phyloP scores from a whole-genome alignment of 1,140 invertebrate genomes.

The Frieseomelitta varia region DNA sequence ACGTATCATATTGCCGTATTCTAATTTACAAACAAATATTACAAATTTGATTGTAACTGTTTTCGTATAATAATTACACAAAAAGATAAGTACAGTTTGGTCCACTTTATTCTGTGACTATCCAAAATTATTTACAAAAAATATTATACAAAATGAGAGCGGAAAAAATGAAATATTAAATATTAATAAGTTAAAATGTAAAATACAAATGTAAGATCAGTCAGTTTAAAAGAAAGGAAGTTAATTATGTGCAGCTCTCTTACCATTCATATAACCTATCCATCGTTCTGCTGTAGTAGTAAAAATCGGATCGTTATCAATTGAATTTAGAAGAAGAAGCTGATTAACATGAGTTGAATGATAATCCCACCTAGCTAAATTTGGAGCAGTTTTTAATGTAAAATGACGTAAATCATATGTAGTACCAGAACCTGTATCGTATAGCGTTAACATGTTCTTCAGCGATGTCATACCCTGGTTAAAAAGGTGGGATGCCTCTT shows the following conservation, averaged over 20 bases:
- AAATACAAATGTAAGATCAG: not conserved
- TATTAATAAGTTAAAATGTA: conserved; percentile 3
- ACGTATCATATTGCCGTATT: not conserved
- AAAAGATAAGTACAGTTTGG: conserved; percentile 40
- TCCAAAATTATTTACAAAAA: conserved; percentile 38
- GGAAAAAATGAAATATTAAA: not conserved
- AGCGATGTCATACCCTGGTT: conserved; percentile 94
- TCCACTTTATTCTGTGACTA: conserved; percentile 34
- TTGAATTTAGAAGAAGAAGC: conserved; percentile 92
- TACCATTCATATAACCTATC: conserved; percentile 98
- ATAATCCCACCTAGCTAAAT: conserved; percentile 97
- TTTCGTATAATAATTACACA: conserved; percentile 14
- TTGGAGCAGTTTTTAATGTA: conserved; percentile 93
- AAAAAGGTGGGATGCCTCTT: conserved; percentile 89
- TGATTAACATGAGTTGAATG: conserved; percentile 99
- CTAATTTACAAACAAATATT: not conserved
- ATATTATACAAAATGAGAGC: conserved; percentile 25
- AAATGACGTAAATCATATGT: conserved; percentile 98
- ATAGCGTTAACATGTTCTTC: conserved; percentile 94
- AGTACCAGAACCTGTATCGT: conserved; percentile 97
- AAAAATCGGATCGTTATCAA: conserved; percentile 93
- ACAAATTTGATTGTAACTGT: not conserved
- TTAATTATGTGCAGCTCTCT: conserved; percentile 95
- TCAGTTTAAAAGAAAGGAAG: not conserved
- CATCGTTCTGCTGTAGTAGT: conserved; percentile 94